Base-by-base conservation (phyloP, 35 echinoderm and acorn worm species). In the Holothuria glaberrima region DNA sequence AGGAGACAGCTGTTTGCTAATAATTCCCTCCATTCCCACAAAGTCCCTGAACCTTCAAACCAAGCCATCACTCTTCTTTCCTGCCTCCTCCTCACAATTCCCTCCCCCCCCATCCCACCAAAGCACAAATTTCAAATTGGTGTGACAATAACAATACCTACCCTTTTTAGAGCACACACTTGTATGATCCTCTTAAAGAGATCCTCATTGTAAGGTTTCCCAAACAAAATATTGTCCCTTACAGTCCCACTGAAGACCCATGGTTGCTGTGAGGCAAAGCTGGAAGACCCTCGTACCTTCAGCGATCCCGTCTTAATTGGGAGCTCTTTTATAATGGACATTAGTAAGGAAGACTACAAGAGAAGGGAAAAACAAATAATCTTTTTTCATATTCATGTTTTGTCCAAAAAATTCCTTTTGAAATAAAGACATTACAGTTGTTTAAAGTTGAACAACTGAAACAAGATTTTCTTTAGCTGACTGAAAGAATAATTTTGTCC, bases 161-260 rank as follows among this genome's bases (percentile, higher is more conserved):
- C 95, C 93, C 85, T 98, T 30, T 64, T 68, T 19, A 98, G 68
- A 50, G 95, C 93, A 83, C 93, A 94, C 30, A 94, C 92, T 75
- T 92, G 38, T 24, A 98, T 60, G 32, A 98, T 92, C 27, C 65
- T 87, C 9, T 91, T 20, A 26, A 78, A 98, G 50, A 81, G 88
- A 30, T 86, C 83, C 38, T 92, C 71, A 14, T 92, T 60, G 24
- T 78, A 98, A 34, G 64, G 41, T 66, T 91, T 94, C 30, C 95
- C 92, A 65, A 98, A 98, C 14, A 91, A 52, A 34, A 98, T 90
- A 69, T 98, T 98, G 14, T 98, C 71, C 45, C 88, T 73, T 0
- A 98, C 81, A 35, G 93, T 98, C 4, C 95, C 95, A 41, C 80
- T 91, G 44, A 98, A 98, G 14, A 92, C 81, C 93, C 95, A 98